Conservation (phyloP, 2,113 vertebrate genomes). For the Chionodraco myersi region DNA sequence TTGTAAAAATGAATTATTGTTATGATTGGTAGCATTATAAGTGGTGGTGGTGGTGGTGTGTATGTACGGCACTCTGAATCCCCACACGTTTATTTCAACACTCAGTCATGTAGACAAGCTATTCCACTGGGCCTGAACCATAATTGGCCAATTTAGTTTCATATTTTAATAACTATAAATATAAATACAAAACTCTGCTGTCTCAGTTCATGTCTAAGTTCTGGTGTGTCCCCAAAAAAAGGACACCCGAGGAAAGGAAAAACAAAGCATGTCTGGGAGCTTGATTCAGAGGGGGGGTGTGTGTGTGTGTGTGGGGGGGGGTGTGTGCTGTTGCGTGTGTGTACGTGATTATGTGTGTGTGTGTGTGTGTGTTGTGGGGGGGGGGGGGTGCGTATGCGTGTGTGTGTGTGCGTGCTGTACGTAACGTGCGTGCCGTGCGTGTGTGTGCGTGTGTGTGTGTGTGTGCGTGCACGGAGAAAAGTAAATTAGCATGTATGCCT, state of each 20-base stretch:
- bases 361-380: not conserved
- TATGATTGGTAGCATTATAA: constrained; percentile 1
- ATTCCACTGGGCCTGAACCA: constrained; percentile 20
- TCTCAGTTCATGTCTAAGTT: not conserved
- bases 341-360: not conserved
- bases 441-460: not conserved
- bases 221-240: constrained; percentile 12
- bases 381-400: not conserved
- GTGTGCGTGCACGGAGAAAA: constrained; percentile 3
- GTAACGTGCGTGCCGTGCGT: too few species aligned
- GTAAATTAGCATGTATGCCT: constrained; percentile 39
- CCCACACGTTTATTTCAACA: constrained; percentile 11
- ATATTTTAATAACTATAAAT: constrained; percentile 13
- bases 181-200: constrained; percentile 20
- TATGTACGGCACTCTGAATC: constrained; percentile 2
- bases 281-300: constrained; percentile 14
- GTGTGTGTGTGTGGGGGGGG: not conserved
- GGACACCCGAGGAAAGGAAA: constrained; percentile 12
- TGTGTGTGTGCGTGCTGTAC: not conserved
- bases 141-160: constrained; percentile 55
- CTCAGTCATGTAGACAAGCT: constrained; percentile 22
- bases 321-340: not conserved
- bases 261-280: constrained; percentile 9
- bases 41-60: not conserved
- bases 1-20: constrained; percentile 6